Base-by-base conservation (phyloP, 2,113 vertebrate species). In the Chionis minor region DNA sequence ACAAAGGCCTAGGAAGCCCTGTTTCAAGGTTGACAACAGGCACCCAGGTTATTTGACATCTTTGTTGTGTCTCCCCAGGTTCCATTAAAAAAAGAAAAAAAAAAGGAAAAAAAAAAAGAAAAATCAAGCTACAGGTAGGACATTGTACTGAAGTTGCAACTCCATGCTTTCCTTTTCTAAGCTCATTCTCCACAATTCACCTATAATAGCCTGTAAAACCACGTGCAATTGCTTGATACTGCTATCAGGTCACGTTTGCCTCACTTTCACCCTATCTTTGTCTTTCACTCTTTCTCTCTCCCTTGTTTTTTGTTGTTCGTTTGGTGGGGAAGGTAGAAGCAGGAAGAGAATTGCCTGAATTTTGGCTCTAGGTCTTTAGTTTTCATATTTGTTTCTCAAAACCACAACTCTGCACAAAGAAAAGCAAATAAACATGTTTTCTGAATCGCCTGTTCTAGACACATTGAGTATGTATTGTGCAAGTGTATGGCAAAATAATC, bases 381-480 rank as follows among this genome's bases (percentile, higher is more conserved):
- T 94, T 90, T 92, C 14, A 0, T 59, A 47, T 67, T 81, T 75
- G 26, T 75, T 95, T 91, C 49, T 72, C 49, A 94, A 93, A 85
- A 65, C 61, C 61, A 82, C 44, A 81, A 54, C 66, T 82, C 73
- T 69, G 44, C 78, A 93, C 14, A 69, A 75, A 75, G 49, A 61
- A 72, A 63, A 92, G 84, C 61, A 94, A 95, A 85, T 32, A 82
- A 94, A 62, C 26, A 44, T 82, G 74, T 83, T 88, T 94, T 93
- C 86, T 59, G 19, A 89, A 79, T 72, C 61, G 94, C 47, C 70
- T 89, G 65, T 55, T 89, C 87, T 71, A 71, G 83, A 67, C 47
- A 20, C 1, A 1, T 71, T 26, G 87, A 58, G 52, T 44, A 65
- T 5, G 33, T 44, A 81, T 90, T 94, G 94, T 71, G 75, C 67